These are phyloP conservation scores for Paramuricea clavata DNA, from an alignment of 92 coral and sea anemone genomes.

Conservation along the genomic window DNA sequence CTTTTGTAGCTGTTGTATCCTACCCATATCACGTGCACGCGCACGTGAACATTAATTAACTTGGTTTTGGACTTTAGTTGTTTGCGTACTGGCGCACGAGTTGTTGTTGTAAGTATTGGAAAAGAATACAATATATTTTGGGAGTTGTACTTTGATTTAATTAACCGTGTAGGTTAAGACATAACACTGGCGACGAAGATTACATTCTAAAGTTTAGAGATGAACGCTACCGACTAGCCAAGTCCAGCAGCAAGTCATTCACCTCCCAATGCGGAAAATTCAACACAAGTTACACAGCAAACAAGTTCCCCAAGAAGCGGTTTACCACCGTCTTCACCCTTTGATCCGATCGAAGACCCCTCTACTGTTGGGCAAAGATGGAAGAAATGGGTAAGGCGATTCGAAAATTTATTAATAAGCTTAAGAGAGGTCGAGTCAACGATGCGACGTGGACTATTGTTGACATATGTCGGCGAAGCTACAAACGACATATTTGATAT, in stretches of 20 bases:
- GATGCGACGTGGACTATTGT: slow-evolving; percentile 30
- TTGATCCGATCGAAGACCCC: slow-evolving; percentile 54
- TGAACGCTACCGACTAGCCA: background rate
- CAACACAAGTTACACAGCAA: background rate
- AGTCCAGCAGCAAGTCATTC: no score
- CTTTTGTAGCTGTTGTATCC: no score
- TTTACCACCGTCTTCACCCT: slow-evolving; percentile 59
- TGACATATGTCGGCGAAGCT: slow-evolving; percentile 48
- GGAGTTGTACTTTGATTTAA: no score
- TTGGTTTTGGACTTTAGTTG: no score
- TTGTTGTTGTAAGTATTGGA: no score
- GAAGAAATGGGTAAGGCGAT: slow-evolving; percentile 49
- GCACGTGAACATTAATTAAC: no score
- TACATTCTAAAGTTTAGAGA: background rate
- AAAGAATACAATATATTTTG: no score
- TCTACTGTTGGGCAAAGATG: slow-evolving; percentile 52
- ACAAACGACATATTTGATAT: slow-evolving; percentile 47
- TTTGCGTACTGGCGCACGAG: no score
- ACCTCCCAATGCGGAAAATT: background rate
- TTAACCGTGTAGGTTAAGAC: background rate
- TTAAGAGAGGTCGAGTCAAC: slow-evolving; percentile 51
- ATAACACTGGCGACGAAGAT: slow-evolving; percentile 57
- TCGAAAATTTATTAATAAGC: no score
- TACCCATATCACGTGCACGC: no score
- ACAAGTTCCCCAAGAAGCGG: slow-evolving; percentile 55